These are phyloP conservation scores for Yponomeuta cagnagella DNA, from an alignment of 2,888 invertebrate genomes.

Conservation along the genomic window DNA sequence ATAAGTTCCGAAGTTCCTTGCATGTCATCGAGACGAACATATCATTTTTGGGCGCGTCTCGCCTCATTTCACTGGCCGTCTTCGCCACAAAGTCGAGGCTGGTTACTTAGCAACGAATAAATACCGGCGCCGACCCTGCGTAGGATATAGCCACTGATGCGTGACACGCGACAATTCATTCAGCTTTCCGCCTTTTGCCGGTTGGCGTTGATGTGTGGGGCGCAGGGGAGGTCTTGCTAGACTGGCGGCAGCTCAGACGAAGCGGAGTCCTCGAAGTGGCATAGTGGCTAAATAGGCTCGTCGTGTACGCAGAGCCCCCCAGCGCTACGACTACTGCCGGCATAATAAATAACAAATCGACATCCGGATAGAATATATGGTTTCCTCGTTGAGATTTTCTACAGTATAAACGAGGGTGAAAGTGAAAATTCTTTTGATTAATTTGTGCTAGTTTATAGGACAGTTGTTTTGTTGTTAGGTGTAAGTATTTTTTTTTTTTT, in stretches of 20 bases:
- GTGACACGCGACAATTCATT: slow-evolving; percentile 41
- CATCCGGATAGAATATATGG: slow-evolving; percentile 69
- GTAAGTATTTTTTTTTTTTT: background rate
- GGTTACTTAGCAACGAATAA: slow-evolving; percentile 59
- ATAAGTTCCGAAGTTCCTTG: slow-evolving; percentile 39
- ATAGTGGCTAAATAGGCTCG: slow-evolving; percentile 68
- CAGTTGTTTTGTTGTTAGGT: slow-evolving; percentile 10
- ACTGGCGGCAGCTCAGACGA: slow-evolving; percentile 47
- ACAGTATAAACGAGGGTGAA: slow-evolving; percentile 32
- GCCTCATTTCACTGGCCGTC: slow-evolving; percentile 57
- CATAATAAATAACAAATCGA: slow-evolving; percentile 75
- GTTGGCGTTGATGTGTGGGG: slow-evolving; percentile 27
- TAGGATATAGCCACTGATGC: slow-evolving; percentile 40
- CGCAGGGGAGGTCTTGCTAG: slow-evolving; percentile 45
- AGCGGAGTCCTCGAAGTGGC: slow-evolving; percentile 47
- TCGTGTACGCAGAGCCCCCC: slow-evolving; percentile 65
- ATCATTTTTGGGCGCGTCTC: slow-evolving; percentile 56
- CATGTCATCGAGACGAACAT: slow-evolving; percentile 51
- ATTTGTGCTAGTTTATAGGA: slow-evolving; percentile 14
- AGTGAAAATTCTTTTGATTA: slow-evolving; percentile 30
- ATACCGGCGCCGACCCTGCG: slow-evolving; percentile 51
- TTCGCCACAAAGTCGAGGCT: slow-evolving; percentile 54
- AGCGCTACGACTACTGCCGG: slow-evolving; percentile 69
- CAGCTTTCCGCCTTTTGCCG: background rate
- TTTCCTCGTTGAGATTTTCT: slow-evolving; percentile 58